A percentile compares a stretch with the other conserved stretches of the same genome.
These are phyloP conservation scores for Pyrgilauda ruficollis DNA, from an alignment of 2,113 vertebrate species.

Conservation along the genomic window DNA sequence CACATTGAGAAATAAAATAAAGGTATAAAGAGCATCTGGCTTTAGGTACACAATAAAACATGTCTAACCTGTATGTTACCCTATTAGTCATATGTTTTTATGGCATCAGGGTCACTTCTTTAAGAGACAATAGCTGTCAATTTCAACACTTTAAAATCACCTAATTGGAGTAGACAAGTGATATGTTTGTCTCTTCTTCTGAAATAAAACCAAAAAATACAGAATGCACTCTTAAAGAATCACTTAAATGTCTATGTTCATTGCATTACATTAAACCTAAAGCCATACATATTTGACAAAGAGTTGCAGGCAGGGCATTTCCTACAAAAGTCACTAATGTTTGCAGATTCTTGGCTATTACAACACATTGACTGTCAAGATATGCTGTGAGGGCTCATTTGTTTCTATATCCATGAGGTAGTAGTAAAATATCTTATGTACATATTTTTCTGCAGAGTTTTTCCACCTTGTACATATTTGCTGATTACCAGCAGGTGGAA, in stretches of 20 bases:
- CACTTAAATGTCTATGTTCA: background rate
- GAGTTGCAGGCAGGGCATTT: background rate
- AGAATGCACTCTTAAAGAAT: background rate
- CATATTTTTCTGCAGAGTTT: background rate
- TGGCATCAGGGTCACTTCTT: background rate
- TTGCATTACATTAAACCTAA: background rate
- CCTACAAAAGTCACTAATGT: background rate
- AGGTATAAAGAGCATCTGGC: background rate
- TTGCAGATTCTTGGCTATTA: background rate
- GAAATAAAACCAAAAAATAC: background rate
- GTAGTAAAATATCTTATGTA: background rate
- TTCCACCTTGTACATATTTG: background rate
- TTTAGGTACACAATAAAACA: background rate
- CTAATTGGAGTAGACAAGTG: background rate
- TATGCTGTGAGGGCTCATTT: background rate
- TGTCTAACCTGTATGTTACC: accelerated
- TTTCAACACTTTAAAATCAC: background rate
- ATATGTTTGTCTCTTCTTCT: background rate
- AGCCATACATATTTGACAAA: background rate
- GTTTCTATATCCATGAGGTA: background rate
- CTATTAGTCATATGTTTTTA: background rate
- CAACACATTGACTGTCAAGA: background rate
- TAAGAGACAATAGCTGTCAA: background rate
- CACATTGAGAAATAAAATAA: background rate
- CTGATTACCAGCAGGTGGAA: background rate